Evolutionary conservation across 2,888 invertebrate species (phyloP).

Genomic region (Drosophila putrida): DNA sequence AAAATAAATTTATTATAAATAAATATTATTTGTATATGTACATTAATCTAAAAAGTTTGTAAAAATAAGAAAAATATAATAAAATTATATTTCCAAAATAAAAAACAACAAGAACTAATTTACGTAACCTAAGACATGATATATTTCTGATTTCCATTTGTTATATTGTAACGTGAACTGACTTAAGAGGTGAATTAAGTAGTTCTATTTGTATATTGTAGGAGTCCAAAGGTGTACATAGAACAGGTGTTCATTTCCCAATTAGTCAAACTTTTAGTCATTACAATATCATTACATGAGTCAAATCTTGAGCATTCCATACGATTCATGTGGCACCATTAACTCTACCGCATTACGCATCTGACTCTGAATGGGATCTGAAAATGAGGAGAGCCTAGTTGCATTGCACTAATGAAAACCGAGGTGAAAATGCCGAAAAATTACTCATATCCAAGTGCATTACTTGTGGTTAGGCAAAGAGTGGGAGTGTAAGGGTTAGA

Average conservation of each 20-base stretch:
- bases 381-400: constrained; percentile 29
- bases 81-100: too few species aligned
- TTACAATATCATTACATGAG: background rate
- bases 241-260: background rate
- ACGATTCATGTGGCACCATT: constrained; percentile 3
- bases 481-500: background rate
- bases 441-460: constrained; percentile 37
- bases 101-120: too few species aligned
- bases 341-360: constrained; percentile 25
- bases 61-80: too few species aligned
- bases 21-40: too few species aligned
- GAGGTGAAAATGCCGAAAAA: constrained; percentile 29
- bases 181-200: background rate
- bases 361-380: constrained; percentile 4
- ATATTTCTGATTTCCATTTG: too few species aligned
- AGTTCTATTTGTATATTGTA: background rate
- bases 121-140: too few species aligned
- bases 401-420: constrained; percentile 71
- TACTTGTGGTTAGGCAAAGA: constrained; percentile 14
- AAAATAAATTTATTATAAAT: too few species aligned
- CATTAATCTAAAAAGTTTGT: too few species aligned
- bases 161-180: too few species aligned
- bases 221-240: background rate
- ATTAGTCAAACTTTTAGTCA: background rate
- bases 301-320: constrained; percentile 1